phyloP scores from a whole-genome alignment of 2,113 vertebrate genomes.

The Otolemur garnettii region DNA sequence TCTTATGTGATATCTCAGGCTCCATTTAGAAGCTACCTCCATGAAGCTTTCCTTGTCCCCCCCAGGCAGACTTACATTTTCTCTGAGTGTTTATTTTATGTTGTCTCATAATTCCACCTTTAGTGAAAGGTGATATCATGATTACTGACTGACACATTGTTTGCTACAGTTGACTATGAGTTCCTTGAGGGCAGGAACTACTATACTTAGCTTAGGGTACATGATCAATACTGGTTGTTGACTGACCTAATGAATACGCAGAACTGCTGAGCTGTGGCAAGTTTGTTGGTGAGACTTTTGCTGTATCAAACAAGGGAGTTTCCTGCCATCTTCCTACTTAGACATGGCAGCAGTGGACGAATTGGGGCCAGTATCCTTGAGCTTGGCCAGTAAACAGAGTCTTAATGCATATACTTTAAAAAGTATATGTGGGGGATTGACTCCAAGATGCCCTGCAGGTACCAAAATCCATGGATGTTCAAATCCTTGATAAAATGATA shows the following conservation, averaged over 20 bases:
- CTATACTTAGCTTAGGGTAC: not conserved
- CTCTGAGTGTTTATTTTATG: not conserved
- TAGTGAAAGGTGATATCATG: not conserved
- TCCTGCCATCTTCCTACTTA: slow-evolving; percentile 1
- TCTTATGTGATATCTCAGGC: not conserved
- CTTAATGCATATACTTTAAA: slow-evolving; percentile 58
- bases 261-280: accelerated
- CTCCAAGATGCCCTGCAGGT: not conserved
- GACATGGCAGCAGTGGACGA: not conserved
- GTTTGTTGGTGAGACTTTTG: not conserved
- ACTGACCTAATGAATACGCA: not conserved
- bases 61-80: not conserved
- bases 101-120: not conserved
- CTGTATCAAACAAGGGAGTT: not conserved
- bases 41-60: not conserved
- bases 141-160: not conserved
- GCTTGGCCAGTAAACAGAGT: slow-evolving; percentile 57
- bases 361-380: slow-evolving; percentile 49
- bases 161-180: not conserved
- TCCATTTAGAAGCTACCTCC: not conserved
- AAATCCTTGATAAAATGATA: not conserved
- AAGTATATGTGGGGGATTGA: not conserved
- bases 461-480: not conserved
- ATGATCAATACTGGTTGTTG: not conserved
- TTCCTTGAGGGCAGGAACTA: not conserved